A percentile compares a stretch with the other conserved stretches of the same genome.
Conservation (phyloP, 2,113 vertebrate species). For the Epinephelus cyanopodus region DNA sequence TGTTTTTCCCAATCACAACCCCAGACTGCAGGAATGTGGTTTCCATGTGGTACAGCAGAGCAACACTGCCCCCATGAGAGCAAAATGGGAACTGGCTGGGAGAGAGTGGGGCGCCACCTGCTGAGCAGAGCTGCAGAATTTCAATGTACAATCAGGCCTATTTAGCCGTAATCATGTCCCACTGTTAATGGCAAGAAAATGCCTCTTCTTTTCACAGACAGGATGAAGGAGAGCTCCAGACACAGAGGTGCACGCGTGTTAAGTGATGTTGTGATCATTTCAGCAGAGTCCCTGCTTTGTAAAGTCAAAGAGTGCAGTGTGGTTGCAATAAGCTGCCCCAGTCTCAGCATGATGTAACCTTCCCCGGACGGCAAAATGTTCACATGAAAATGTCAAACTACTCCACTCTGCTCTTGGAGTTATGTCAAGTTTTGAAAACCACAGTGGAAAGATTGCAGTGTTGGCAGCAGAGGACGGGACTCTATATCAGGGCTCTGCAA, state of each 20-base stretch:
- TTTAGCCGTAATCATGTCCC: background rate
- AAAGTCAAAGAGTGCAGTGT: constrained; percentile 22
- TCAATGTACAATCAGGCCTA: constrained; percentile 3
- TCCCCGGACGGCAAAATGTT: constrained; percentile 58
- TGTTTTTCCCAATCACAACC: constrained; percentile 46
- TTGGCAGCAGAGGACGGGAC: constrained; percentile 48
- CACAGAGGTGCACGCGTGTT: constrained; percentile 1
- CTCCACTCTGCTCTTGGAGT: constrained; percentile 46
- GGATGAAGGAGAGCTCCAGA: background rate
- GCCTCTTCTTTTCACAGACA: background rate
- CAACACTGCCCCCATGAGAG: constrained; percentile 81
- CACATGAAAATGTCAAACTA: constrained; percentile 64
- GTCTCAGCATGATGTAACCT: constrained; percentile 55
- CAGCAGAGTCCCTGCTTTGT: background rate
- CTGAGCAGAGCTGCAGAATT: constrained; percentile 29
- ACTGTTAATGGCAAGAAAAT: background rate
- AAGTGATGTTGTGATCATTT: background rate
- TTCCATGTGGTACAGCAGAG: constrained; percentile 23
- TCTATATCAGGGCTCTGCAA: constrained; percentile 56
- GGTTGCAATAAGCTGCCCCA: constrained; percentile 25
- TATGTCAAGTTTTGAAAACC: constrained; percentile 54
- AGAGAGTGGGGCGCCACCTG: constrained; percentile 59
- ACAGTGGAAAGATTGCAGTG: constrained; percentile 64
- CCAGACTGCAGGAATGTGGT: constrained; percentile 76
- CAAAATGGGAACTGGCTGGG: accelerated